Conservation (phyloP, 2,113 vertebrate species). For the Baryphthengus martii region DNA sequence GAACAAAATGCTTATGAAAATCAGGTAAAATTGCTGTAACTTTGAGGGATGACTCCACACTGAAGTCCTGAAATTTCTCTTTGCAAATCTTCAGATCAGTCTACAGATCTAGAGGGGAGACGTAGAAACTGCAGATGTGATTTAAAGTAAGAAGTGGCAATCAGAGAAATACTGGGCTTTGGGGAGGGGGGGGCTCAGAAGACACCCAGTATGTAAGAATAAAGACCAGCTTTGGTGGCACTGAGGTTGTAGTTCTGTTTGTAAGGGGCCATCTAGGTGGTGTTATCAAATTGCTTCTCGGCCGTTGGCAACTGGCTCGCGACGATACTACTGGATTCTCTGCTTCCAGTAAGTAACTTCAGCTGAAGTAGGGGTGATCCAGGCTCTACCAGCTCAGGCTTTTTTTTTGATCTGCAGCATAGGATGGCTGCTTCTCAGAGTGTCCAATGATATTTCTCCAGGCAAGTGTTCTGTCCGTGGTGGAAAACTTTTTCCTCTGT, state of each 20-base stretch:
- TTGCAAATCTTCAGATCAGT: neutral
- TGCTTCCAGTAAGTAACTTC: neutral
- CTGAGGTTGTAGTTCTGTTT: neutral
- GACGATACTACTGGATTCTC: neutral
- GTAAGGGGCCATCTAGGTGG: neutral
- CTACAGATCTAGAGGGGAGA: neutral
- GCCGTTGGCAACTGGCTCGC: rapidly evolving
- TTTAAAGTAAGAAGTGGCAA: neutral
- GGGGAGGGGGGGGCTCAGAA: neutral
- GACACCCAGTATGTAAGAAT: neutral
- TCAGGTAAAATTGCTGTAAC: neutral
- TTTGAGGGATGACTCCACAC: neutral
- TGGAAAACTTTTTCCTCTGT: neutral
- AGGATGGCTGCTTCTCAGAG: neutral
- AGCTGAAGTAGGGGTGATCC: neutral
- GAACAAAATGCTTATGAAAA: neutral
- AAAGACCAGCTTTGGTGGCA: neutral
- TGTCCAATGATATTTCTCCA: neutral
- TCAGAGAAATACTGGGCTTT: neutral
- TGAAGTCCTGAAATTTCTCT: neutral
- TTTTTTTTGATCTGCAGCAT: neutral
- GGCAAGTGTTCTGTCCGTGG: neutral
- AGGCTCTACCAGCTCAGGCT: neutral
- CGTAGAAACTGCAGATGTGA: neutral
- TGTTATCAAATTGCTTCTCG: neutral